Evolutionary conservation across 2,888 invertebrate genomes (phyloP), one percentile per base, ranked within the genome.

Genomic region (Tridacna crocea): DNA sequence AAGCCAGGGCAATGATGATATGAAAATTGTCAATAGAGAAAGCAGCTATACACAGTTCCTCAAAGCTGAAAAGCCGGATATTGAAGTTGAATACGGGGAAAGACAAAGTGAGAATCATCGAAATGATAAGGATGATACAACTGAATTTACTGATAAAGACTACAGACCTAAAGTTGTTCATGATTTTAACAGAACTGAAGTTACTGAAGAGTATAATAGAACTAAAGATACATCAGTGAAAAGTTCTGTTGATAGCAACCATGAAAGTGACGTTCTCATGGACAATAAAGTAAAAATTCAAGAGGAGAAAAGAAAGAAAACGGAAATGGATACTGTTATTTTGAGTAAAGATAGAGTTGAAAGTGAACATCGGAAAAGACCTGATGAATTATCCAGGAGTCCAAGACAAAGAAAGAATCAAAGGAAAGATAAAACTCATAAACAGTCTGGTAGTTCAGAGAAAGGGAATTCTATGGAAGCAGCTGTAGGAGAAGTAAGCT

Each of bases 401-500:
- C 26, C 61, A n/a, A 11, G 19, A 66, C 46, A 46, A 46, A 10
- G 13, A 65, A 24, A n/a, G 78, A 65, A 11, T 63, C 61, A 66
- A 75, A 26, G 66, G 51, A 51, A 77, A 85, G 26, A 79, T 82
- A 1, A 77, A 76, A 74, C 87, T 86, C 60, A 74, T 75, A 51
- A 65, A 76, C 60, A 8, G 36, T 83, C 87, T 36, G 88, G 88
- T 65, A 89, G 88, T 77, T 88, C 89, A 17, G 84, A 85, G 27
- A 58, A 75, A 61, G 82, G 76, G 58, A 73, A 72, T 24, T 76
- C 80, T 22, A 83, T 91, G 27, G 82, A 86, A 15, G 77, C 76
- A 66, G 89, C 90, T 13, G 91, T 92, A 79, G 92, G 92, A 60
- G 90, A 90, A 88, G 92, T 92, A 79, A 61, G 60, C 27, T 3